Conservation (phyloP, 2,888 invertebrate species). For the Amorpha juglandis region DNA sequence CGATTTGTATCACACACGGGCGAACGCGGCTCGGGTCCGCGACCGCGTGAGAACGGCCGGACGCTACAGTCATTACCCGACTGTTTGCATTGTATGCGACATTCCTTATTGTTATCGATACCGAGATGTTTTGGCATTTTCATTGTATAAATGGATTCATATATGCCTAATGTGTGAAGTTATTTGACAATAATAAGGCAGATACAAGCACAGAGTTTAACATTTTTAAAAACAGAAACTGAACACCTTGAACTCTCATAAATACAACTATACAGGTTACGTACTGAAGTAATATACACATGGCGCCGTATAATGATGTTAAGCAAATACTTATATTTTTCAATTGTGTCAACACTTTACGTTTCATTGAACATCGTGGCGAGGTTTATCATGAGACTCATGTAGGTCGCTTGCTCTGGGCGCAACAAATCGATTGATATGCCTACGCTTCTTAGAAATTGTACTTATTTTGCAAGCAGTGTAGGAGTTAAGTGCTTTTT, state of each 20-base stretch:
- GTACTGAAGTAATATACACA: no score
- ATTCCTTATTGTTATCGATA: background rate
- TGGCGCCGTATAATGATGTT: background rate
- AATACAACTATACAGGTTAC: no score
- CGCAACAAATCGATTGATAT: slow-evolving; percentile 10
- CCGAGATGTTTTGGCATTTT: slow-evolving; percentile 1
- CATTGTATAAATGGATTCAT: background rate
- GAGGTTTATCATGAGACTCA: slow-evolving; percentile 5
- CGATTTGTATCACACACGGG: slow-evolving; percentile 54
- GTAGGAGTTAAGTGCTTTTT: slow-evolving; percentile 6
- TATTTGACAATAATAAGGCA: background rate
- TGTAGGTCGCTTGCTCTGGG: slow-evolving; percentile 10
- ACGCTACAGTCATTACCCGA: slow-evolving; percentile 35
- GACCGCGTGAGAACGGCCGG: slow-evolving; percentile 74
- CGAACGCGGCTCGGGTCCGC: slow-evolving; percentile 50
- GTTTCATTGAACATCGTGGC: background rate
- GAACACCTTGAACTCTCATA: no score
- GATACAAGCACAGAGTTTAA: background rate
- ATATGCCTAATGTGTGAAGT: background rate
- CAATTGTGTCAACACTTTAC: background rate
- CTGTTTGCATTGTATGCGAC: slow-evolving; percentile 7
- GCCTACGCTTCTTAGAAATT: slow-evolving; percentile 11
- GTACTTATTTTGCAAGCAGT: background rate
- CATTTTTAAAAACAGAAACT: no score
- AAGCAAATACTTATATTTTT: background rate